phyloP scores from a whole-genome alignment of 2,797 vertebrate genomes.

The Cyprinella venusta region DNA sequence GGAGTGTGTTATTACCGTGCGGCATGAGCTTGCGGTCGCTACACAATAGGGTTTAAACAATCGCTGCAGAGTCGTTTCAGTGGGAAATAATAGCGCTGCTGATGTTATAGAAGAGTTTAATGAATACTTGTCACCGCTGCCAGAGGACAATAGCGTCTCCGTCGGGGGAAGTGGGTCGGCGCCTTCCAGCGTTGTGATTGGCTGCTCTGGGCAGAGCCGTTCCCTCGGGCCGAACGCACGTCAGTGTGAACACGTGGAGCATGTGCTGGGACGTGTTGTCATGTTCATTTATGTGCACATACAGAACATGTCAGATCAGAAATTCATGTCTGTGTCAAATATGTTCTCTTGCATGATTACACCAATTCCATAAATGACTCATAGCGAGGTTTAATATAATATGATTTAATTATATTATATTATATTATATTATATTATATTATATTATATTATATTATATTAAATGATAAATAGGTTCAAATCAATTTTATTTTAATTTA shows the following conservation, averaged over 20 bases:
- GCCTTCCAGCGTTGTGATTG: conserved; percentile 31
- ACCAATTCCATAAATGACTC: background rate
- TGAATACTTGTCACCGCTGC: conserved; percentile 52
- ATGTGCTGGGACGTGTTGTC: background rate
- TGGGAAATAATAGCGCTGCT: conserved; percentile 42
- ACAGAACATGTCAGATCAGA: background rate
- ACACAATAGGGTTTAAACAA: conserved; percentile 30
- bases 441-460: no score
- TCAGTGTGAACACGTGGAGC: background rate
- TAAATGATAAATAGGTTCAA: background rate
- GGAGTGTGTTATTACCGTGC: conserved; percentile 17
- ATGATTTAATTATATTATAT: background rate
- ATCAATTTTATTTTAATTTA: background rate
- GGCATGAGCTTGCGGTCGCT: background rate
- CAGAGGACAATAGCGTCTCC: conserved; percentile 43
- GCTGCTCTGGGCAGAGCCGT: background rate
- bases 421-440: no score
- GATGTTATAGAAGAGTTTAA: conserved; percentile 48
- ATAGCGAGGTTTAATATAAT: background rate
- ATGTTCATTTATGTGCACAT: background rate
- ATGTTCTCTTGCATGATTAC: background rate
- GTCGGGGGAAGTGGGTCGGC: conserved; percentile 22
- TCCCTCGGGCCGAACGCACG: background rate
- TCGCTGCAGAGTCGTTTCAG: conserved; percentile 9
- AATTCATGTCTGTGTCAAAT: background rate